Evolutionary conservation across 2,797 vertebrate species (phyloP), one percentile per base, ranked within the genome.

Genomic region (Poeciliopsis paucimaculata): DNA sequence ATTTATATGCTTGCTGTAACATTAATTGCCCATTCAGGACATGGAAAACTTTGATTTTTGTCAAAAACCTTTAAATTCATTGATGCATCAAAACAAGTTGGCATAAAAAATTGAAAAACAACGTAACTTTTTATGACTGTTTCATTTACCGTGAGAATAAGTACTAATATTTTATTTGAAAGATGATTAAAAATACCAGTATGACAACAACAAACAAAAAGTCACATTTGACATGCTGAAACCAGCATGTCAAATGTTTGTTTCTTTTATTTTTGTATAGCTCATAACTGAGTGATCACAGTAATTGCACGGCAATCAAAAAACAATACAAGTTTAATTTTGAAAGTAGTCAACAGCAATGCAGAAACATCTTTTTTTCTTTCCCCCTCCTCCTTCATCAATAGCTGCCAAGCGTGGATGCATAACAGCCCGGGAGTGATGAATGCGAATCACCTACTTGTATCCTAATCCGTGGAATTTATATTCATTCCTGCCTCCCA

Each of bases 371-470:
- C 10, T 18, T 31, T 73, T 66, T 23, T 49, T 73, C 49, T 23
- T 73, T 55, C 76, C 0, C 2, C 13, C 20, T 51, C 8, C 7
- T 7, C 31, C 75, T 60, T 66, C 11, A 12, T 80, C 60, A 15
- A 28, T 74, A 60, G 41, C 47, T 79, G 45, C 62, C 75, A 72
- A 79, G 43, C 68, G 47, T 73, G 74, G 57, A 74, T 26, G 72
- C 73, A 28, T 45, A 80, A 57, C 73, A 80, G 36, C 53, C 47
- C 12, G 72, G n/a, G 46, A 75, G 36, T 36, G 64, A 78, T 78
- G 45, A 53, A 73, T 76, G 49, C 28, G n/a, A 75, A 82, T 75
- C 78, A 70, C 51, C 13, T 70, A n/a, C 79, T 60, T 74, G 64
- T 78, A 39, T 75, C 47, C 68, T 13, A 45, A 77, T 49, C 46